Evolutionary conservation across 2,888 invertebrate genomes (phyloP).

Genomic region (Hetaerina titia): DNA sequence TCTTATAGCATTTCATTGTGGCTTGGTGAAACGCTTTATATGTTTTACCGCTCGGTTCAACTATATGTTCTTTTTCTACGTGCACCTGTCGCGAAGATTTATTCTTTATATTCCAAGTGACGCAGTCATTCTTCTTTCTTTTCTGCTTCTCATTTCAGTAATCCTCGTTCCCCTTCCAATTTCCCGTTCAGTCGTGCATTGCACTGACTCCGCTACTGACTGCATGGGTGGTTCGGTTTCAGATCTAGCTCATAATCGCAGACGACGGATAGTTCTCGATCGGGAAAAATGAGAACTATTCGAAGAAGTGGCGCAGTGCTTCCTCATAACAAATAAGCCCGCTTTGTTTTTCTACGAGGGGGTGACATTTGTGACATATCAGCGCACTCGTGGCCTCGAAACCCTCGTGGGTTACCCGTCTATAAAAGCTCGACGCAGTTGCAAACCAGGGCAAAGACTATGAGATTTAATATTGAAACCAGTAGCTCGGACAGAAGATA

Average conservation of each 20-base stretch:
- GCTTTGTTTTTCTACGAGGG: neutral
- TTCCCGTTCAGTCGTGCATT: neutral
- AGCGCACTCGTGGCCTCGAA: neutral
- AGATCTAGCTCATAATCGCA: slow-evolving; percentile 15
- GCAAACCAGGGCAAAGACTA: neutral
- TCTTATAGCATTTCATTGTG: too few relatives aligned
- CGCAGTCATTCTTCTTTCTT: neutral
- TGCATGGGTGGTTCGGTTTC: neutral
- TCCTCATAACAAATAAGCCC: slow-evolving; percentile 9
- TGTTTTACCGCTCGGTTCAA: too few relatives aligned
- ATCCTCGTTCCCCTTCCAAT: neutral
- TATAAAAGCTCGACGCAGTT: too few relatives aligned
- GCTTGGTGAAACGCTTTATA: too few relatives aligned
- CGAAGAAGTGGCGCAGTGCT: neutral
- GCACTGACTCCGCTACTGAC: neutral
- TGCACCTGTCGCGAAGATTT: too few relatives aligned
- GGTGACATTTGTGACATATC: slow-evolving; percentile 11
- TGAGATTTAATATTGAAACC: neutral
- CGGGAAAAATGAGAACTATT: neutral
- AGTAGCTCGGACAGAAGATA: neutral
- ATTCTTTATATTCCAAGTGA: neutral
- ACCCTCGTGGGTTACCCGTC: neutral
- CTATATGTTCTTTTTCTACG: too few relatives aligned
- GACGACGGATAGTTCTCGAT: slow-evolving; percentile 1
- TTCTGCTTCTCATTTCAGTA: neutral